Evolutionary conservation across 2,888 invertebrate genomes (phyloP), one percentile per base, ranked within the genome.

Genomic region (Coelopa pilipes): DNA sequence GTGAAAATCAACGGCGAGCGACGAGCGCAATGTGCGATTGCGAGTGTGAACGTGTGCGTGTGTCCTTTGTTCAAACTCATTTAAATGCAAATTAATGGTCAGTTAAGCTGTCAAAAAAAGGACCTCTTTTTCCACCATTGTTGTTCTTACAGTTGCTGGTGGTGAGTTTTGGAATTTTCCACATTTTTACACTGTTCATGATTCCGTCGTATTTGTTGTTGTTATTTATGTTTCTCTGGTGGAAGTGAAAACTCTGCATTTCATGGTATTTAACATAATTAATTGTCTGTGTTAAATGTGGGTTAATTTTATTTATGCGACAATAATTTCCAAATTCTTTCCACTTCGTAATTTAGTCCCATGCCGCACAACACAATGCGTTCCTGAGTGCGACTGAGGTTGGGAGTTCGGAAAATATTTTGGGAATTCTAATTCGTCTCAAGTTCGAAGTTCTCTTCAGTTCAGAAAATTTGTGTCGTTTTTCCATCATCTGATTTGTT

Each of bases 261-360:
- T 78, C 74, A 78, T 74, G 75, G 73, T 75, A 75, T 77, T 77
- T 73, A 70, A 74, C 75, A 79, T 81, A 83, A 82, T 83, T 83
- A 82, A 83, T 83, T 81, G 80, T 70, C 77, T 80, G 84, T 83
- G 79, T 78, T 80, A 80, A 83, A 83, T 83, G 81, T 81, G 80
- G 80, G 79, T 82, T 83, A 82, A 82, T 82, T 83, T 82, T 83
- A 82, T 82, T 83, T 82, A 82, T 83, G 79, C 72, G 76, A 12
- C 78, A 80, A 53, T 53, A 53, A 53, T 53, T 53, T 34, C 15
- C n/a, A 4, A 15, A 11, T n/a, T 46, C 34, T 24, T 34, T 63
- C 46, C 34, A 24, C 13, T 34, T 34, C 12, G n/a, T 53, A 53
- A 53, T 53, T 53, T 34, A 34, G 34, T 34, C 34, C 7, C 34